phyloP scores from a whole-genome alignment of 2,888 invertebrate genomes.

The Conus canariensis region DNA sequence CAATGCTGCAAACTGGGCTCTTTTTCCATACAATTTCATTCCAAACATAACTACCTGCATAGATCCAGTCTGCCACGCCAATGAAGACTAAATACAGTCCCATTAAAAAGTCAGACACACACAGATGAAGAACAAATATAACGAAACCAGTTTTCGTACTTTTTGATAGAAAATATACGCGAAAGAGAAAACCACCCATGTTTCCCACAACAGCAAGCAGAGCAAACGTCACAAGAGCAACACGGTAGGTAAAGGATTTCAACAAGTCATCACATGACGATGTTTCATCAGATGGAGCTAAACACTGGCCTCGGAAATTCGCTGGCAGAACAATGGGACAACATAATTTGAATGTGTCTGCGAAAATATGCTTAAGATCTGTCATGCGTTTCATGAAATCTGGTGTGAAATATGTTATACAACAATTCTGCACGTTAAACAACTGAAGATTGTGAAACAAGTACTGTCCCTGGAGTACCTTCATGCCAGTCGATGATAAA shows the following conservation, averaged over 20 bases:
- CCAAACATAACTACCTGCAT: conserved; percentile 59
- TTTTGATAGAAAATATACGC: background rate
- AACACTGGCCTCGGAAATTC: background rate
- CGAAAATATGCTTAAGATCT: background rate
- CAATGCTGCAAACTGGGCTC: conserved; percentile 39
- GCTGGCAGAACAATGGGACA: background rate
- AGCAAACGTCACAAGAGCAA: background rate
- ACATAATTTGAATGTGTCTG: background rate
- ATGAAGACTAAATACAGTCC: conserved; percentile 59
- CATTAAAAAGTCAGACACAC: conserved; percentile 53
- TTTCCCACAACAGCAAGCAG: background rate
- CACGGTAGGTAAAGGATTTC: background rate
- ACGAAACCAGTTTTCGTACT: conserved; percentile 4
- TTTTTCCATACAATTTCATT: conserved; percentile 58
- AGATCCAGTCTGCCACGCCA: conserved; percentile 55
- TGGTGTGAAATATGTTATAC: background rate
- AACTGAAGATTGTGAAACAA: background rate
- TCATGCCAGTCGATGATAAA: background rate
- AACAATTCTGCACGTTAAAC: background rate
- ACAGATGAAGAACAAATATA: conserved; percentile 42
- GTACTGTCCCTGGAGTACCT: background rate
- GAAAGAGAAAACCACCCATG: background rate
- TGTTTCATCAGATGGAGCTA: background rate
- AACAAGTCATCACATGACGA: conserved; percentile 9
- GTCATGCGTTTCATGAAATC: conserved; percentile 12